Base-by-base conservation (phyloP, 2,113 vertebrate species). In the Tragelaphus imberbis region DNA sequence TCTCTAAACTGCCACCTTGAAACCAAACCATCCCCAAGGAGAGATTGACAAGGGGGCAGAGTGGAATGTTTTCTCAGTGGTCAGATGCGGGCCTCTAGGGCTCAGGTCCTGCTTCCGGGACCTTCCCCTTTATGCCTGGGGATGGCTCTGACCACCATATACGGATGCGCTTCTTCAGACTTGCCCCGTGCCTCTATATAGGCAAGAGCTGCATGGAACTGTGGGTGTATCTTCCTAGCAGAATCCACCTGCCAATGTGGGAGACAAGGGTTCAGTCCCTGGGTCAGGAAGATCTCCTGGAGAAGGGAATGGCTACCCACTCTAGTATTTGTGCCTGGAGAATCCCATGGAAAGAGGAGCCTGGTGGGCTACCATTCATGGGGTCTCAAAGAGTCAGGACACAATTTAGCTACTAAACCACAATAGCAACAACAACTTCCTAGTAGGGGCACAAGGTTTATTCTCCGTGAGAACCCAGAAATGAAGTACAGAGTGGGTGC, bases 161-260 rank as follows among this genome's bases (percentile, higher is more conserved):
- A 3, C 0, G 1, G 40, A 30, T 30, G 56, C 0, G 0, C 2
- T 17, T 13, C 51, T 47, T 63, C 7, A 55, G n/a, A 55, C 40
- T 93, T n/a, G 4, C 44, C 51, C 44, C 3, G 13, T 27, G 9
- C 1, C n/a, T 49, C 25, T 28, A 23, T 17, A 33, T 0, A 65
- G 23, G 71, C 3, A 28, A 21, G 65, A 88, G 12, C 49, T 51
- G 12, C 59, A 53, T 19, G 40, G 23, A 9, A 84, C 9, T 7
- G 1, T 44, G 28, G 16, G 7, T 59, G n/a, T 49, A 13, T 59
- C 55, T n/a, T 44, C 40, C 25, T 14, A 47, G 68, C 9, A 11
- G 40, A 77, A 14, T 44, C 71, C 12, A 14, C 40, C 36, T 44
- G 40, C 71, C 23, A 77, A 4, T 77, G 40, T 40, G 44, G 71